Evolutionary conservation across 2,113 vertebrate genomes (phyloP), one percentile per base, ranked within the genome.

Genomic region (Ondatra zibethicus): DNA sequence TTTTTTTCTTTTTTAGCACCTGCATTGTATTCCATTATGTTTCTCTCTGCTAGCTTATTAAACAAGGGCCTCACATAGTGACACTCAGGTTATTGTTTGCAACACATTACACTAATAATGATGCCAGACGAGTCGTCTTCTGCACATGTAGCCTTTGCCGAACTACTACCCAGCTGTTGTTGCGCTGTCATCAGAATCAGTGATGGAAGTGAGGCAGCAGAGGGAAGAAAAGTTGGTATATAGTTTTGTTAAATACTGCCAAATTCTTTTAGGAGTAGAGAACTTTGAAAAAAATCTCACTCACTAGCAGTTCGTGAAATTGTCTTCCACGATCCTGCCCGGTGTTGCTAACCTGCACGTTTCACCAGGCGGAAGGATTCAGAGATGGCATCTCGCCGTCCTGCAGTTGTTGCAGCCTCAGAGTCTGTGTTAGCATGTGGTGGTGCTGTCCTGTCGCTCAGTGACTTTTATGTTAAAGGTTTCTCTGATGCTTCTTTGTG

Each of bases 171-270:
- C 81, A 11, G 68, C 85, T 63, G 25, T 94, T 89, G 61, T 45
- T 78, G 45, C 25, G 81, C 3, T 23, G 19, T 90, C 85, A 78
- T 94, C 21, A 93, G 61, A 91, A 19, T 66, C 58, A 88, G 78
- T 89, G 77, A 75, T 68, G 89, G 70, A 94, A 33, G 29, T 72
- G 36, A 21, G n/a, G 65, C 89, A 87, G 16, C 2, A 92, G 1
- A 61, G 82, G 82, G 50, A 88, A 89, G 63, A 82, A 13, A 80
- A 94, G 55, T 85, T 25, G 45, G 47, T 77, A 36, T 31, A 5
- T 84, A 47, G 72, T 91, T 96, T 88, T 91, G 27, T 70, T 86
- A 88, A 86, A 70, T 96, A 55, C 52, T 96, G 52, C 14, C 36
- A 87, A 23, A n/a, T 88, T 95, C 23, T 25, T 80, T 89, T 92